Conservation (phyloP, 2,113 vertebrate species). For the Aegotheles bennettii region DNA sequence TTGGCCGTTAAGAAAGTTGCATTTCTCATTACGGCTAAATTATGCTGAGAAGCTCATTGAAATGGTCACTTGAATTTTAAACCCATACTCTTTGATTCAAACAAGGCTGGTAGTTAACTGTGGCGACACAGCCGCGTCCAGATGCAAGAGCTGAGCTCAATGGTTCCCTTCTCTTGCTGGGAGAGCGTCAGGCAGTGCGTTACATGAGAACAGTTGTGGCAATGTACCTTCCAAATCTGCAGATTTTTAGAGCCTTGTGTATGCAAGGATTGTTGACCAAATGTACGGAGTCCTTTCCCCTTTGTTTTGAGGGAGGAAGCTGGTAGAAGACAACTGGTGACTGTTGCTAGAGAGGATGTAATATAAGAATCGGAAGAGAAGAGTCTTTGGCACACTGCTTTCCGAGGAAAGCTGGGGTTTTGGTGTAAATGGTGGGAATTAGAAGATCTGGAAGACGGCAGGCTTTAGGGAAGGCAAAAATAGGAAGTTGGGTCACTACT, state of each 20-base stretch:
- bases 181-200: neutral
- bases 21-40: neutral
- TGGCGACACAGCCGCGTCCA: neutral
- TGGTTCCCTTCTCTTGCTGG: neutral
- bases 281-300: neutral
- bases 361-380: neutral
- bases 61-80: neutral
- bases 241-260: neutral
- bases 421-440: neutral
- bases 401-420: neutral
- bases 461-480: neutral
- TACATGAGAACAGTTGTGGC: neutral
- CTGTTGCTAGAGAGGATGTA: neutral
- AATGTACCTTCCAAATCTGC: neutral
- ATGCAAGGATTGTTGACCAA: neutral
- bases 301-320: neutral
- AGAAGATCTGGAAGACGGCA: neutral
- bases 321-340: neutral
- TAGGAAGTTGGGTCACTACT: neutral
- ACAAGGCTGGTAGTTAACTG: neutral
- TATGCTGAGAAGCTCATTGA: neutral
- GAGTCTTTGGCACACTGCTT: neutral
- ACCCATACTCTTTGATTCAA: neutral
- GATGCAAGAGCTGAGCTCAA: constrained; percentile 29
- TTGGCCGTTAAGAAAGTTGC: neutral